A percentile compares a stretch with the other conserved stretches of the same genome.
Evolutionary conservation across 1,140 invertebrate species (phyloP).

Genomic region (Drosophila watanabei): DNA sequence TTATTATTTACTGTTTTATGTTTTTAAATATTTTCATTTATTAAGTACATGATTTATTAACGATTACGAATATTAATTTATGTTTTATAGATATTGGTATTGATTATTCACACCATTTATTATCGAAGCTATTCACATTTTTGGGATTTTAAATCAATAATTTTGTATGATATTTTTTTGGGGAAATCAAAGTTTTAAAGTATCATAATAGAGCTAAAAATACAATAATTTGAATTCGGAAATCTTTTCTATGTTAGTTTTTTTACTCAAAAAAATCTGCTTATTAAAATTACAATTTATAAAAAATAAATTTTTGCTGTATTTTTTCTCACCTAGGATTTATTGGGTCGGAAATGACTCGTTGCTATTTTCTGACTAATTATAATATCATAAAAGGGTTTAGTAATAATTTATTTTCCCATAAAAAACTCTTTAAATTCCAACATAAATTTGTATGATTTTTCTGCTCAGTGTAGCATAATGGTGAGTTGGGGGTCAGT

Average conservation of each 20-base stretch:
- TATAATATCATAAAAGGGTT: background rate
- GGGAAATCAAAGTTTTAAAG: background rate
- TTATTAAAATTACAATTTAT: background rate
- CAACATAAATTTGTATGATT: background rate
- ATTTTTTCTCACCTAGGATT: background rate
- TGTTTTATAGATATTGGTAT: too few relatives aligned
- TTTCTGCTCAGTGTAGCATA: background rate
- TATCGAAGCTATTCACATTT: background rate
- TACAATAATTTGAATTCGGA: background rate
- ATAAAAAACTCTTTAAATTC: background rate
- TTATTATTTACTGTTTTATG: too few relatives aligned
- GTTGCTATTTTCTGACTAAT: background rate
- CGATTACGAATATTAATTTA: background rate
- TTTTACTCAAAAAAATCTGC: background rate
- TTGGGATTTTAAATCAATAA: background rate
- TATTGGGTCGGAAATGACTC: background rate
- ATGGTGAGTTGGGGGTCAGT: constrained; percentile 2
- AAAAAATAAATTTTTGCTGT: background rate
- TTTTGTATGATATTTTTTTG: background rate
- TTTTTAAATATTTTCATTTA: too few relatives aligned
- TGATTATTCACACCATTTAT: too few relatives aligned
- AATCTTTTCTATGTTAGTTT: background rate
- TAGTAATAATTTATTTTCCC: background rate
- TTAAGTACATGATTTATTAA: background rate
- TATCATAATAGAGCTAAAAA: background rate